Base-by-base conservation (phyloP, 2,888 invertebrate species). In the Gastracanthus pulcherrimus region DNA sequence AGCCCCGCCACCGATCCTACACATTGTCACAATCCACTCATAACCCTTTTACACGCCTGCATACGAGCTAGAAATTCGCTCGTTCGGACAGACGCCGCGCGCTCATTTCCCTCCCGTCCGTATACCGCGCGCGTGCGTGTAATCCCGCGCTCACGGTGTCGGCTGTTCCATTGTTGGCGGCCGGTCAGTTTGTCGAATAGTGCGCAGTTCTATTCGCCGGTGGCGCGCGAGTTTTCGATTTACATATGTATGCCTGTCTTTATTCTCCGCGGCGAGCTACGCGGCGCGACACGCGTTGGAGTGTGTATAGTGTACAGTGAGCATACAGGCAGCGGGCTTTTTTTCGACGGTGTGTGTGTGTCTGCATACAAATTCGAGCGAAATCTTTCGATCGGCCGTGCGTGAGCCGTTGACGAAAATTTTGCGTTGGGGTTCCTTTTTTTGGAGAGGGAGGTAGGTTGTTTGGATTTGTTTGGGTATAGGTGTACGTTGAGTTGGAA, bases 241-340 rank as follows among this genome's bases (percentile, higher is more conserved):
- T 80, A 38, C 80, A 84, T 83, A 82, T 77, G 81, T 60, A 79
- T 80, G 75, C 76, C 51, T 62, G n/a, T 38, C 60, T 70, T 69
- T 75, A 75, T 75, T 69, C 69, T 5, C 0, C 62, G 11, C n/a
- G 55, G 5, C 9, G 6, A 36, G 26, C 9, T 31, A 38, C 71
- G 51, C 38, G 41, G 16, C 41, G 16, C 16, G 13, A 19, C 29
- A 1, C 45, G 9, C 16, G 55, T 45, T 41, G 16, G 26, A 19
- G 34, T 26, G 38, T 11, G 16, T n/a, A n/a, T n/a, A n/a, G n/a
- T n/a, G n/a, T n/a, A n/a, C n/a, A n/a, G n/a, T n/a, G n/a, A n/a
- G n/a, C n/a, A n/a, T n/a, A n/a, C n/a, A n/a, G n/a, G n/a, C n/a
- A n/a, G n/a, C 51, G 31, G 29, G 62, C 31, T 9, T n/a, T 29